Evolutionary conservation across 2,888 invertebrate species (phyloP).

Genomic region (Agrotis ipsilon): DNA sequence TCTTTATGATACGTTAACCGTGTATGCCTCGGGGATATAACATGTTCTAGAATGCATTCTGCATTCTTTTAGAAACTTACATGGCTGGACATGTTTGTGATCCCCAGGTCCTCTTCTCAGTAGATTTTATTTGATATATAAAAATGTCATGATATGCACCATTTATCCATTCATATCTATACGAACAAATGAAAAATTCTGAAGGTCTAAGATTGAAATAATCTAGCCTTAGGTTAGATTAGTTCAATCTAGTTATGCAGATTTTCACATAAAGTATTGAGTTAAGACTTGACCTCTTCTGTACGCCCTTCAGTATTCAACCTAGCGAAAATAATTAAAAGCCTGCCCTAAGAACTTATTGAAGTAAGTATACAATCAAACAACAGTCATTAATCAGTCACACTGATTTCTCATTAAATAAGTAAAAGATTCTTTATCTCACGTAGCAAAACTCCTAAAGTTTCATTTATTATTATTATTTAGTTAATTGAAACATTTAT

Average conservation of each 20-base stretch:
- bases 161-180: neutral
- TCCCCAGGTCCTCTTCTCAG: neutral
- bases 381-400: slow-evolving; percentile 28
- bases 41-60: slow-evolving; percentile 12
- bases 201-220: neutral
- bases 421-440: slow-evolving; percentile 23
- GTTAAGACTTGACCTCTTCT: neutral
- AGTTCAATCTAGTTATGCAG: neutral
- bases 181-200: neutral
- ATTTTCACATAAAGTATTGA: neutral
- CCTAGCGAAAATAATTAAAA: neutral
- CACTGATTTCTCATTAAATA: slow-evolving; percentile 28
- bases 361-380: slow-evolving; percentile 3
- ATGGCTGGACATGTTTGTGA: slow-evolving; percentile 2
- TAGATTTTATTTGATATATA: neutral
- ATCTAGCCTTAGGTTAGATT: neutral
- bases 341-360: neutral
- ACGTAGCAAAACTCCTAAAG: slow-evolving; percentile 9
- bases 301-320: neutral
- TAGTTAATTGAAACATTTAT: slow-evolving; percentile 32
- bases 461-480: slow-evolving; percentile 25
- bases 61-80: slow-evolving; percentile 8
- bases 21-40: slow-evolving; percentile 4
- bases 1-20: slow-evolving; percentile 19
- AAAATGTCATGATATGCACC: neutral